Percentiles rank a stretch among this genome's conserved stretches.
Evolutionary conservation across 2,113 vertebrate species (phyloP).

Genomic region (Nothocercus nigrocapillus): DNA sequence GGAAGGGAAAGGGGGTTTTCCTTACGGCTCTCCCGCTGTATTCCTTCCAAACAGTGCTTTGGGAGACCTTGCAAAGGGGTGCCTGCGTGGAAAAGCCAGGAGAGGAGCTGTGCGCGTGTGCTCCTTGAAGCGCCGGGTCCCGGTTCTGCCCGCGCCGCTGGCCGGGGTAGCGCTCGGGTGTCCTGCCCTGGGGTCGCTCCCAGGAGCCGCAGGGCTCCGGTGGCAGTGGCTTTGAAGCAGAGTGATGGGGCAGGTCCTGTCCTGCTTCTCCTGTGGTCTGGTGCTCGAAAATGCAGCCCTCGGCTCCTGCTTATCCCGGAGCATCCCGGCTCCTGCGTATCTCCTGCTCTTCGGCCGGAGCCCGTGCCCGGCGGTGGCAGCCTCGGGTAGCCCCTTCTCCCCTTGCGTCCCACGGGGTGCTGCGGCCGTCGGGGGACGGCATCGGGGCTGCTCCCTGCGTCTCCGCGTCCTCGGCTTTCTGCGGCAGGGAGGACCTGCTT

Average conservation of each 20-base stretch:
- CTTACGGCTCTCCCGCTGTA: neutral
- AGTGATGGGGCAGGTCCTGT: neutral
- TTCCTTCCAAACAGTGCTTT: neutral
- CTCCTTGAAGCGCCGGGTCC: neutral
- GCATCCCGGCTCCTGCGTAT: neutral
- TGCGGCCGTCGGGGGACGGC: neutral
- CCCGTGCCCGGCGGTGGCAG: neutral
- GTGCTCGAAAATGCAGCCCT: neutral
- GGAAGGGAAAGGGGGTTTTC: neutral
- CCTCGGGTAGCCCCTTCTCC: neutral
- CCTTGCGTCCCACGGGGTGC: neutral
- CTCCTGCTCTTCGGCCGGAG: neutral
- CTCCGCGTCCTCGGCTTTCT: neutral
- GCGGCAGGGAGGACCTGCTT: neutral
- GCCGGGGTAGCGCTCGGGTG: neutral
- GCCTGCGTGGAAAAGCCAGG: neutral
- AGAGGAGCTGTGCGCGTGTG: neutral
- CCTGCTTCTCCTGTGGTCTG: neutral
- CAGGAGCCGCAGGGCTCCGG: neutral
- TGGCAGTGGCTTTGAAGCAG: neutral
- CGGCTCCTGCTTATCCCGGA: neutral
- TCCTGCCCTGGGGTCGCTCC: neutral
- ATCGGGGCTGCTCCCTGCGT: neutral
- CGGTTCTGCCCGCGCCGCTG: neutral
- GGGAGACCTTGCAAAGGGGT: neutral